Percentiles rank a stretch among this genome's conserved stretches.
Conservation (phyloP, 2,888 invertebrate genomes). For the Endomychus coccineus region DNA sequence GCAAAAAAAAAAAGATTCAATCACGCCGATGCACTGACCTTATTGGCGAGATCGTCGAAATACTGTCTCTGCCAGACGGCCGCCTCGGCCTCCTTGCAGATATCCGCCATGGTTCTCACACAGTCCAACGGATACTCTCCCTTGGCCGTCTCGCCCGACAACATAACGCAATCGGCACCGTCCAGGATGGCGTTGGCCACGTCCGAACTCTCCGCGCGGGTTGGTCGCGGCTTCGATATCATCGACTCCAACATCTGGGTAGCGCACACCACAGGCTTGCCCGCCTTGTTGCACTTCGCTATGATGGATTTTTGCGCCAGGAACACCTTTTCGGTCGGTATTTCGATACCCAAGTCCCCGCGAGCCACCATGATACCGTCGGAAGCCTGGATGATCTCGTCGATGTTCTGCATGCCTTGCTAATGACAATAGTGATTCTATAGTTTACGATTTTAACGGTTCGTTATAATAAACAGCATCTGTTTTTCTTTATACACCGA, state of each 20-base stretch:
- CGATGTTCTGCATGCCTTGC: slow-evolving; percentile 89
- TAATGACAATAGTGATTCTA: no score
- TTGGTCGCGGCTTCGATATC: slow-evolving; percentile 95
- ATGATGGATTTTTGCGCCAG: slow-evolving; percentile 98
- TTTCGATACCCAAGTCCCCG: slow-evolving; percentile 67
- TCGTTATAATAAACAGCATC: no score
- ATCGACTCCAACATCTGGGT: slow-evolving; percentile 99
- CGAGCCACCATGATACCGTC: slow-evolving; percentile 97
- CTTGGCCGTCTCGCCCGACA: slow-evolving; percentile 99
- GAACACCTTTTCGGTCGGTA: slow-evolving; percentile 95
- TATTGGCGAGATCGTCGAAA: slow-evolving; percentile 68
- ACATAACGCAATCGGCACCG: slow-evolving; percentile 97
- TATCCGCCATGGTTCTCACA: slow-evolving; percentile 84
- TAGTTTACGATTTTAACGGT: no score
- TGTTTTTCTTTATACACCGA: no score
- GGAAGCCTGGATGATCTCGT: slow-evolving; percentile 85
- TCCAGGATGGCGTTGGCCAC: slow-evolving; percentile 97
- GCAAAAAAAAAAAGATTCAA: no score
- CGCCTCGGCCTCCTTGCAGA: slow-evolving; percentile 94
- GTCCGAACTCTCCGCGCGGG: slow-evolving; percentile 93
- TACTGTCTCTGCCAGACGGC: slow-evolving; percentile 90
- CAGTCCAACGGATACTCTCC: slow-evolving; percentile 93
- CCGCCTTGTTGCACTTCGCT: slow-evolving; percentile 90
- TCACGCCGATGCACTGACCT: no score
- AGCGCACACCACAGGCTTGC: slow-evolving; percentile 97